Percentiles rank a stretch among this genome's conserved stretches.
These are phyloP conservation scores for Alethe diademata DNA, from an alignment of 2,113 vertebrate species.

Conservation along the genomic window DNA sequence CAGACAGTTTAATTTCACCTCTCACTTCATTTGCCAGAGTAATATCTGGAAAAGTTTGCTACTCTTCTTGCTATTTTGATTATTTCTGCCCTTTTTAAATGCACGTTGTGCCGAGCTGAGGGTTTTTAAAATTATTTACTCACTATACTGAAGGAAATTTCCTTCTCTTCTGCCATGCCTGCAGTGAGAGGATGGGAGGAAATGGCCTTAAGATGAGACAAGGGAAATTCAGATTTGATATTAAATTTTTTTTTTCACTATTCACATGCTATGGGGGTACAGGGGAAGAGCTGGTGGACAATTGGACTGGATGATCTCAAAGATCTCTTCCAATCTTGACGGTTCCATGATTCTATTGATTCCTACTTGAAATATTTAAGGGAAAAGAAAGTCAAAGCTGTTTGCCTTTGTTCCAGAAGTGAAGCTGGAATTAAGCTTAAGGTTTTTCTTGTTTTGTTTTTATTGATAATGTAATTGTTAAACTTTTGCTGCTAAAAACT, in stretches of 20 bases:
- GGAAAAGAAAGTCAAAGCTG: not conserved
- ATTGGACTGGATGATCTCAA: not conserved
- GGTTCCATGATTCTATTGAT: not conserved
- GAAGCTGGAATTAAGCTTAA: not conserved
- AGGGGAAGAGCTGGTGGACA: not conserved
- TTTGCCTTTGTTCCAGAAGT: not conserved
- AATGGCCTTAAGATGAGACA: not conserved
- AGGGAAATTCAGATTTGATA: not conserved
- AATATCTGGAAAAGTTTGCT: not conserved
- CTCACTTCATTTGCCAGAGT: not conserved
- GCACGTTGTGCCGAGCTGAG: not conserved
- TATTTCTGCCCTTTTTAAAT: not conserved
- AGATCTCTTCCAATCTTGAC: not conserved
- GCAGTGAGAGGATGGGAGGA: not conserved
- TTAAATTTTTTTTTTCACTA: not conserved
- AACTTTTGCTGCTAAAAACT: not conserved
- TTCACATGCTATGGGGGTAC: not conserved
- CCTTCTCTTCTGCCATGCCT: not conserved
- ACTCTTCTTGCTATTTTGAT: not conserved
- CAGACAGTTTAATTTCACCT: conserved; percentile 6
- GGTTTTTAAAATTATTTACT: not conserved
- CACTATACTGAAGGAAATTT: not conserved
- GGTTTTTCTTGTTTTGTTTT: not conserved
- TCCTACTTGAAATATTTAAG: not conserved
- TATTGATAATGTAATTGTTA: not conserved